Evolutionary conservation across 2,888 invertebrate species (phyloP).

Genomic region (Bugulina stolonifera): DNA sequence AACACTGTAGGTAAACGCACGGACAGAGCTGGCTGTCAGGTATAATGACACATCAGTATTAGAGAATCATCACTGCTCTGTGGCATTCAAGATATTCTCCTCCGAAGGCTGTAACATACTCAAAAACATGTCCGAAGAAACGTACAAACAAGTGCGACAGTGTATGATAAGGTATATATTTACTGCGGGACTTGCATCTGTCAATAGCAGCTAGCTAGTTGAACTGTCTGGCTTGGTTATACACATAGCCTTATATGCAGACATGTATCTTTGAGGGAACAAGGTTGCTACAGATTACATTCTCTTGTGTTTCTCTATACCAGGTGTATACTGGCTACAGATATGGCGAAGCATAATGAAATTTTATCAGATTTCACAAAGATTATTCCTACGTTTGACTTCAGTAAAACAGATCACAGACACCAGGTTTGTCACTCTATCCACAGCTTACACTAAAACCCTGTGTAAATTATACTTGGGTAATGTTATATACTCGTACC

Average conservation of each 20-base stretch:
- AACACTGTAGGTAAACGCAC: constrained; percentile 48
- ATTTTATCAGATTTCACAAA: constrained; percentile 47
- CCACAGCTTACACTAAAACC: too few species aligned
- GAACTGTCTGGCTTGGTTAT: too few species aligned
- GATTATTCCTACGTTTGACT: constrained; percentile 43
- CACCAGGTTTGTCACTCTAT: constrained; percentile 37
- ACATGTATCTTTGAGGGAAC: too few species aligned
- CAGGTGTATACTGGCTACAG: constrained; percentile 52
- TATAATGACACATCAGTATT: constrained; percentile 53
- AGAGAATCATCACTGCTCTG: constrained; percentile 53
- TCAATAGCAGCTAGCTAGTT: background rate
- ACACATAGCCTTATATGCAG: too few species aligned
- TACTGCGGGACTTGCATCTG: too few species aligned
- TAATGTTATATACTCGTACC: too few species aligned
- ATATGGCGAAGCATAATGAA: constrained; percentile 53
- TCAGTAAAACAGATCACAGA: constrained; percentile 44
- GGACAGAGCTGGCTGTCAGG: constrained; percentile 49
- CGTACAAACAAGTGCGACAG: constrained; percentile 62
- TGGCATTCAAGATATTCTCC: constrained; percentile 50
- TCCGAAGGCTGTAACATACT: constrained; percentile 43
- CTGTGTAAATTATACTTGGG: too few species aligned
- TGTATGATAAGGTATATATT: constrained; percentile 62
- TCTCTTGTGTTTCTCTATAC: too few species aligned
- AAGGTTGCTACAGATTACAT: too few species aligned
- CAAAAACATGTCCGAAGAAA: constrained; percentile 37